Evolutionary conservation across 2,113 vertebrate genomes (phyloP).

Genomic region (Myiagra hebetior): DNA sequence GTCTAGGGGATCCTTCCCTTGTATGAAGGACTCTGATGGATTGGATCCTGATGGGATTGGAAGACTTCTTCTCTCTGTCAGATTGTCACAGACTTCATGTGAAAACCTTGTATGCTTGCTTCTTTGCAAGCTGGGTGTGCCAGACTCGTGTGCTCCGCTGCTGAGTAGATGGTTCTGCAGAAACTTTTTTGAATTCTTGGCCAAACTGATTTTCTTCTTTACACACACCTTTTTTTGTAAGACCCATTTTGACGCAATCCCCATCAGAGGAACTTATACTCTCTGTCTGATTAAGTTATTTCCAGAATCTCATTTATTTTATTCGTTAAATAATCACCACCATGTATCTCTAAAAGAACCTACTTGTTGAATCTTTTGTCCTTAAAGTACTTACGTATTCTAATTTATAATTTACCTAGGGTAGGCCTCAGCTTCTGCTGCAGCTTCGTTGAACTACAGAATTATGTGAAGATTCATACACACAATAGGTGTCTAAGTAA

Average conservation of each 20-base stretch:
- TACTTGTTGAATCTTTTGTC: not conserved
- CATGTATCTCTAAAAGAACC: not conserved
- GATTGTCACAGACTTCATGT: not conserved
- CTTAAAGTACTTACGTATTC: not conserved
- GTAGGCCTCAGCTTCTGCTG: not conserved
- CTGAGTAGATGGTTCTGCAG: not conserved
- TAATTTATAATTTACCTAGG: not conserved
- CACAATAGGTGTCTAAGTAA: conserved; percentile 51
- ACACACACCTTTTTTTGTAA: not conserved
- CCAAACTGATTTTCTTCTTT: not conserved
- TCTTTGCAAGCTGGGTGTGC: not conserved
- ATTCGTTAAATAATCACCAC: not conserved
- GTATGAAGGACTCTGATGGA: not conserved
- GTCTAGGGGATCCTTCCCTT: not conserved
- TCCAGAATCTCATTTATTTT: not conserved
- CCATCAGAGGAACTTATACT: not conserved
- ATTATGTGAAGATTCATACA: conserved; percentile 12
- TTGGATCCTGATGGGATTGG: not conserved
- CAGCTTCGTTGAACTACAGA: not conserved
- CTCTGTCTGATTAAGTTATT: not conserved
- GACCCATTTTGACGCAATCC: not conserved
- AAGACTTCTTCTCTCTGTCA: not conserved
- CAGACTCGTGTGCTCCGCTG: not conserved
- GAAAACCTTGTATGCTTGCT: not conserved
- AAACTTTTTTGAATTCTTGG: not conserved